Evolutionary conservation across 2,888 invertebrate genomes (phyloP).

Genomic region (Sphecodes monilicornis): DNA sequence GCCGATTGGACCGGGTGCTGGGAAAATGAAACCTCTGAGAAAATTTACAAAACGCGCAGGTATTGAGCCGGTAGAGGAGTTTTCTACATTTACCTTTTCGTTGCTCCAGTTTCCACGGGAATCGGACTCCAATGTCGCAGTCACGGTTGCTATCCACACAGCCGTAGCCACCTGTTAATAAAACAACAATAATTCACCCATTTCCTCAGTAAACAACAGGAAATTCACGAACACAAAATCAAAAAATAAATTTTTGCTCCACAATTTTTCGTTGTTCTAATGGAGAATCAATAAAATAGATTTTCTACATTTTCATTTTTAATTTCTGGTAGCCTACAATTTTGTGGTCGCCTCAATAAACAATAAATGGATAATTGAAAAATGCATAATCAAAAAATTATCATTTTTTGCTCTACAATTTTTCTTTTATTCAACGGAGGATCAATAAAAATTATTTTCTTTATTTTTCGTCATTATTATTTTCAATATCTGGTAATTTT

Average conservation of each 20-base stretch:
- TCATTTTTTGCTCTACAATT: background rate
- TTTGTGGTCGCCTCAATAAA: background rate
- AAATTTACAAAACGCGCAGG: constrained; percentile 16
- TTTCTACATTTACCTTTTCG: constrained; percentile 60
- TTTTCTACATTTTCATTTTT: background rate
- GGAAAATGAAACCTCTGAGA: constrained; percentile 44
- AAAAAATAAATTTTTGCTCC: background rate
- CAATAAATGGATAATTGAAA: no score
- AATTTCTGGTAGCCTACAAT: background rate
- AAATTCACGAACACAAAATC: background rate
- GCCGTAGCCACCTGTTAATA: constrained; percentile 47
- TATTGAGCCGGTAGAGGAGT: constrained; percentile 37
- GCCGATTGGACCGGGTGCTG: background rate
- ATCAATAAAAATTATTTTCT: background rate
- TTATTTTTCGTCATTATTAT: background rate
- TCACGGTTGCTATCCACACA: constrained; percentile 51
- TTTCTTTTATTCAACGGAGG: background rate
- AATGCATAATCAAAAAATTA: background rate
- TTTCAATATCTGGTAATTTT: background rate
- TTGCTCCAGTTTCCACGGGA: constrained; percentile 55
- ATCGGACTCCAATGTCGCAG: constrained; percentile 55
- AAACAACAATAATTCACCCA: background rate
- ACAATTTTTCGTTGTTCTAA: background rate
- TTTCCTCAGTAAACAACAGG: background rate
- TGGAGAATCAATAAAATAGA: background rate